Evolutionary conservation across 1,140 invertebrate species (phyloP).

Genomic region (Drosophila repletoides): DNA sequence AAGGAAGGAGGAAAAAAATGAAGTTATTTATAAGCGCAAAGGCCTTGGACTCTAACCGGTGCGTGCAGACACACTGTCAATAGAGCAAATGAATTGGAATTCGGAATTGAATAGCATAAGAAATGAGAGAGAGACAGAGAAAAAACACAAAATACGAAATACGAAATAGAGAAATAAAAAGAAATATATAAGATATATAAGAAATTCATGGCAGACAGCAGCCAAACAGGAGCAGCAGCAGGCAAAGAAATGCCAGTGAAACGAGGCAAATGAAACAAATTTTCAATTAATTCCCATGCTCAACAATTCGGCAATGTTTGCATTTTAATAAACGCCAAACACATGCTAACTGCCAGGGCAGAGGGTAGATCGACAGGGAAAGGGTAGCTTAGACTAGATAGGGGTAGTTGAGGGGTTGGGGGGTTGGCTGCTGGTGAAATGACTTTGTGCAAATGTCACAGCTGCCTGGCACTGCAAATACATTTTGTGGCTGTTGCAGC

Average conservation of each 20-base stretch:
- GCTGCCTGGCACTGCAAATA: slow-evolving; percentile 62
- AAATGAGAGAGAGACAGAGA: too few species aligned
- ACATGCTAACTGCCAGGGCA: slow-evolving; percentile 53
- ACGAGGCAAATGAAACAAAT: slow-evolving; percentile 37
- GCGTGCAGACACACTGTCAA: slow-evolving; percentile 73
- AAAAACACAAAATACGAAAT: slow-evolving; percentile 12
- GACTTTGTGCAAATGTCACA: slow-evolving; percentile 58
- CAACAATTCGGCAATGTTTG: slow-evolving; percentile 28
- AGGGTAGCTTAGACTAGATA: too few species aligned
- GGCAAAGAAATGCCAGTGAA: background rate
- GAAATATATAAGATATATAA: background rate
- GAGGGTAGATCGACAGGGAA: too few species aligned
- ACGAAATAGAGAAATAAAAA: background rate
- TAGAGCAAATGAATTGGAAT: slow-evolving; percentile 62
- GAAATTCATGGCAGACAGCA: background rate
- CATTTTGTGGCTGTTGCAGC: slow-evolving; percentile 62
- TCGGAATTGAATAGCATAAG: slow-evolving; percentile 2
- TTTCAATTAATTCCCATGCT: slow-evolving; percentile 73
- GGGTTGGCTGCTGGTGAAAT: background rate
- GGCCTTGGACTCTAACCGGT: slow-evolving; percentile 55
- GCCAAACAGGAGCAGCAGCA: background rate
- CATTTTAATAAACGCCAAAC: slow-evolving; percentile 67
- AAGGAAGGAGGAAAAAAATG: slow-evolving; percentile 45
- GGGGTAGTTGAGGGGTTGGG: background rate
- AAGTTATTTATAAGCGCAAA: slow-evolving; percentile 57